Percentiles rank a stretch among this genome's conserved stretches.
These are phyloP conservation scores for Lepidochitona cinerea DNA, from an alignment of 2,888 invertebrate genomes.

Conservation along the genomic window DNA sequence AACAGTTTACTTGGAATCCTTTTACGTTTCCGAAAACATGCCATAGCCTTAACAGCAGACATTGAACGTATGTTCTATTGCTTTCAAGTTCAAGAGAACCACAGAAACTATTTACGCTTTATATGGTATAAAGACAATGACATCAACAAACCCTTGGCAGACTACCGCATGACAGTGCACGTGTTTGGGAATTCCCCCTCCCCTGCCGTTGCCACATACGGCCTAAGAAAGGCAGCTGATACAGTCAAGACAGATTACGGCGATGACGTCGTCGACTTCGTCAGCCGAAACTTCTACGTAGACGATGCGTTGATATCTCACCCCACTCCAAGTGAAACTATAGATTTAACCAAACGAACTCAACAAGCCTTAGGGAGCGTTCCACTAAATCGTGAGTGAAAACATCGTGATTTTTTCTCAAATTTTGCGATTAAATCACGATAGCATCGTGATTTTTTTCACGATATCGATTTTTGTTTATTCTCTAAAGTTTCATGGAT, in stretches of 20 bases:
- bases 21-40: too few species aligned
- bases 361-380: conserved; percentile 8
- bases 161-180: conserved; percentile 31
- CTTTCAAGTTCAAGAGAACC: too few species aligned
- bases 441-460: too few species aligned
- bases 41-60: too few species aligned
- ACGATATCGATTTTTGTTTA: too few species aligned
- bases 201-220: conserved; percentile 32
- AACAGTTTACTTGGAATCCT: too few species aligned
- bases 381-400: too few species aligned
- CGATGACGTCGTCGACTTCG: not conserved
- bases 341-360: conserved; percentile 14
- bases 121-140: conserved; percentile 35
- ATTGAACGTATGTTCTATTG: too few species aligned
- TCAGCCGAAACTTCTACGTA: conserved; percentile 18
- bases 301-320: conserved; percentile 21
- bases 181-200: conserved; percentile 20
- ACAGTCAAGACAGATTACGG: not conserved
- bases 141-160: conserved; percentile 5
- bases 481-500: too few species aligned
- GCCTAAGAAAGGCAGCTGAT: conserved; percentile 26
- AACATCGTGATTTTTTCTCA: too few species aligned
- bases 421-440: too few species aligned
- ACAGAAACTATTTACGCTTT: conserved; percentile 32
- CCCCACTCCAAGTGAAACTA: not conserved